phyloP scores from a whole-genome alignment of 2,797 vertebrate species.

The Chaetophractus vellerosus region DNA sequence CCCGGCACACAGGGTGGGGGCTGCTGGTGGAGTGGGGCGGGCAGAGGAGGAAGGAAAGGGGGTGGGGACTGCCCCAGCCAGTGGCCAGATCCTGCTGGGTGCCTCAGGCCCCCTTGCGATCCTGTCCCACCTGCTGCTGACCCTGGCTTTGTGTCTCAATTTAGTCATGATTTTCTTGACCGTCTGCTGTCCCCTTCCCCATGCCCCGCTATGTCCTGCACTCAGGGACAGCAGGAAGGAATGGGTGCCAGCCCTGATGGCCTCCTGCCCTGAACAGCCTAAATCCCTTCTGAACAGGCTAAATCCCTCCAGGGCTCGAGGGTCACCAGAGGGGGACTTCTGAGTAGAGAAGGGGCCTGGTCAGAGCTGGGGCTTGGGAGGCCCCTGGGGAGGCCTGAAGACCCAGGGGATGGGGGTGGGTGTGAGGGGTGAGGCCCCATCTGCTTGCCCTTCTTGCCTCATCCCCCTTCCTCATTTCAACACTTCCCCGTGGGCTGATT shows the following conservation, averaged over 20 bases:
- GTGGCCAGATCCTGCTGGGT: conserved; percentile 9
- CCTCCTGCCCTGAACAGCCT: neutral
- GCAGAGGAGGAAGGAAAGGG: conserved; percentile 69
- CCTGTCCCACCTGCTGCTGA: neutral
- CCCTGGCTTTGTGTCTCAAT: neutral
- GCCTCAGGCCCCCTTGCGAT: neutral
- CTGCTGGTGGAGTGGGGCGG: neutral
- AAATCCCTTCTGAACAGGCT: neutral
- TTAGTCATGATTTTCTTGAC: neutral
- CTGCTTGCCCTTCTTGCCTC: conserved; percentile 15
- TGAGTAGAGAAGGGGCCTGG: neutral
- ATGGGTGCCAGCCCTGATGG: neutral
- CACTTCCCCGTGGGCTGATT: neutral
- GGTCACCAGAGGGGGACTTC: neutral
- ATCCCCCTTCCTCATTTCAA: conserved; percentile 60
- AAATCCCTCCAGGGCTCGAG: neutral
- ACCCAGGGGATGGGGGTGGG: neutral
- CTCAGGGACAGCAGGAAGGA: neutral
- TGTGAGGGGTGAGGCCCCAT: neutral
- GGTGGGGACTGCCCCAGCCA: conserved; percentile 30
- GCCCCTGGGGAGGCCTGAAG: neutral
- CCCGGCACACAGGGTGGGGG: neutral
- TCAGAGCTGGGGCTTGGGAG: neutral
- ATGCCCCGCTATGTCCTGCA: neutral
- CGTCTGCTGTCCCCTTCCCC: neutral